phyloP scores from a whole-genome alignment of 2,888 invertebrate genomes.

The Megamerina dolium region DNA sequence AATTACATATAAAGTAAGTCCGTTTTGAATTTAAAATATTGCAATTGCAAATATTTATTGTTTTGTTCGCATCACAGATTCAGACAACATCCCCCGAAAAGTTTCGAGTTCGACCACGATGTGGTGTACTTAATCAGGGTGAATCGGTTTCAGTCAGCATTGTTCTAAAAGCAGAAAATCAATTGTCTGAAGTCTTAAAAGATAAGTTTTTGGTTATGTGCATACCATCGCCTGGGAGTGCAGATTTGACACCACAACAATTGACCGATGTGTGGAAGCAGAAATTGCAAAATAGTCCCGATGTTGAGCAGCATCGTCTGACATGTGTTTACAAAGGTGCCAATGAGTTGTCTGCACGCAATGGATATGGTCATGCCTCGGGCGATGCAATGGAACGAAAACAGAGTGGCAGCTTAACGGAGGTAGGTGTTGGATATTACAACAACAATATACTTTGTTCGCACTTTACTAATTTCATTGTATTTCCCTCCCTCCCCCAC shows the following conservation, averaged over 20 bases:
- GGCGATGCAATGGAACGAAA: too few species aligned
- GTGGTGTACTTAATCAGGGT: conserved; percentile 66
- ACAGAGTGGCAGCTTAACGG: too few species aligned
- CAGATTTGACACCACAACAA: conserved; percentile 54
- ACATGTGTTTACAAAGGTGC: conserved; percentile 51
- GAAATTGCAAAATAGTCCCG: conserved; percentile 51
- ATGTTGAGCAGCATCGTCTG: conserved; percentile 66
- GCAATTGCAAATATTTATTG: conserved; percentile 1
- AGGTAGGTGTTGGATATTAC: too few species aligned
- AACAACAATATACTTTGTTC: too few species aligned
- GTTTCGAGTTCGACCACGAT: conserved; percentile 85
- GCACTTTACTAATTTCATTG: too few species aligned
- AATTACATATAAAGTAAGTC: conserved; percentile 63
- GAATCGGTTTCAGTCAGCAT: conserved; percentile 63
- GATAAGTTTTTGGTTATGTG: conserved; percentile 89
- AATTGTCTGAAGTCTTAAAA: conserved; percentile 58
- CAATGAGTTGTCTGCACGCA: conserved; percentile 8
- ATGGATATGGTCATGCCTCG: conserved; percentile 32
- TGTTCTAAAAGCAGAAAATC: conserved; percentile 68
- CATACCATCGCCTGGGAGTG: conserved; percentile 58
- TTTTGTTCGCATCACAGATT: conserved; percentile 56
- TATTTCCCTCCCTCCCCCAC: not conserved
- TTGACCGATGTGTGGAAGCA: conserved; percentile 70
- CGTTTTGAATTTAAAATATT: not conserved
- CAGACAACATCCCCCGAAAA: conserved; percentile 95